Percentiles rank a stretch among this genome's conserved stretches.
Evolutionary conservation across 2,113 vertebrate species (phyloP).

Genomic region (Gopherus flavomarginatus): DNA sequence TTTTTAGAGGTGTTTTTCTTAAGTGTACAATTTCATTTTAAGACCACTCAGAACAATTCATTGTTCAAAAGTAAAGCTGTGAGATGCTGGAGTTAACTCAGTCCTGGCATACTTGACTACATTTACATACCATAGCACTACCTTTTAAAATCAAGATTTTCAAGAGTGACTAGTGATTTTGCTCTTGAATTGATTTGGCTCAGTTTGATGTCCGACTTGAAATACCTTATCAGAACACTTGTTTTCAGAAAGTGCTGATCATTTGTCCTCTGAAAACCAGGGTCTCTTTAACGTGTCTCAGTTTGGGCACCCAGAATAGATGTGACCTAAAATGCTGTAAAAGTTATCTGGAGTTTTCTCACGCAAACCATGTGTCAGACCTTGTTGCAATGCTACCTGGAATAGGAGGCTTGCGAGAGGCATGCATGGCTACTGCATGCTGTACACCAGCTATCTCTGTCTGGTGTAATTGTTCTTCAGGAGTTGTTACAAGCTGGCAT

Average conservation of each 20-base stretch:
- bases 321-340: not conserved
- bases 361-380: not conserved
- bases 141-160: not conserved
- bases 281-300: not conserved
- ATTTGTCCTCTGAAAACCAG: not conserved
- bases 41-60: not conserved
- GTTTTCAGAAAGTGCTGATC: not conserved
- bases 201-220: not conserved
- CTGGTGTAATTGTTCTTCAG: not conserved
- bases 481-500: not conserved
- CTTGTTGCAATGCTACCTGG: not conserved
- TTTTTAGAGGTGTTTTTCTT: not conserved
- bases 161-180: not conserved
- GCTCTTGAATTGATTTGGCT: not conserved
- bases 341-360: not conserved
- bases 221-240: not conserved
- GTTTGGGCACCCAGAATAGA: rapidly evolving
- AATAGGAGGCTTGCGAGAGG: not conserved
- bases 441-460: not conserved
- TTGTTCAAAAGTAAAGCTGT: not conserved
- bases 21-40: not conserved
- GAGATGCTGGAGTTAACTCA: not conserved
- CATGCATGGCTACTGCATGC: not conserved
- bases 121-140: not conserved
- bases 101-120: not conserved